phyloP scores from a whole-genome alignment of 2,113 vertebrate genomes.

The Chitala chitala region DNA sequence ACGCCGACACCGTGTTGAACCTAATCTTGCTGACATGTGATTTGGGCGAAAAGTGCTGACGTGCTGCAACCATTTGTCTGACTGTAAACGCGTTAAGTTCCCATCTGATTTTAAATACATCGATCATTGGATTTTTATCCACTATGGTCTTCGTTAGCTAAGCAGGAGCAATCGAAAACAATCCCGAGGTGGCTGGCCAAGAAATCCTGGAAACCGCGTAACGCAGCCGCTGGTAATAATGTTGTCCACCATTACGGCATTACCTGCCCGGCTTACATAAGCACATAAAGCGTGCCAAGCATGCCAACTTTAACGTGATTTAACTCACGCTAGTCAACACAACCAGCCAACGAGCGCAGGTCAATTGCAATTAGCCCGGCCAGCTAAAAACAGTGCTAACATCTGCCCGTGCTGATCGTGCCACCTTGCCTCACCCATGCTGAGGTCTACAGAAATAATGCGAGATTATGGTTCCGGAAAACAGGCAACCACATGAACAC shows the following conservation, averaged over 20 bases:
- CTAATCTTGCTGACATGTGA: background rate
- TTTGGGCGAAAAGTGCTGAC: too few species aligned
- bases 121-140: too few species aligned
- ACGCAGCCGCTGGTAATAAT: background rate
- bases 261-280: background rate
- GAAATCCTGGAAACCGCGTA: background rate
- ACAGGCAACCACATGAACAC: background rate
- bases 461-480: too few species aligned
- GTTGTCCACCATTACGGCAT: background rate
- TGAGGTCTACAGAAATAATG: background rate
- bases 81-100: too few species aligned
- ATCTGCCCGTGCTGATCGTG: too few species aligned
- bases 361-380: background rate
- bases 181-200: background rate
- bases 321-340: background rate
- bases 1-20: too few species aligned
- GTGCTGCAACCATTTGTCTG: background rate
- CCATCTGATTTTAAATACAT: too few species aligned
- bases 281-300: background rate
- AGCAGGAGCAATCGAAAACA: background rate
- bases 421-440: conserved; percentile 17
- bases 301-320: background rate
- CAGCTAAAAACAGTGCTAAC: conserved; percentile 11
- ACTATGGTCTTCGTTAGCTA: too few species aligned
- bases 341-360: background rate